Conservation (phyloP, 2,113 vertebrate species). For the Oreochromis aureus region DNA sequence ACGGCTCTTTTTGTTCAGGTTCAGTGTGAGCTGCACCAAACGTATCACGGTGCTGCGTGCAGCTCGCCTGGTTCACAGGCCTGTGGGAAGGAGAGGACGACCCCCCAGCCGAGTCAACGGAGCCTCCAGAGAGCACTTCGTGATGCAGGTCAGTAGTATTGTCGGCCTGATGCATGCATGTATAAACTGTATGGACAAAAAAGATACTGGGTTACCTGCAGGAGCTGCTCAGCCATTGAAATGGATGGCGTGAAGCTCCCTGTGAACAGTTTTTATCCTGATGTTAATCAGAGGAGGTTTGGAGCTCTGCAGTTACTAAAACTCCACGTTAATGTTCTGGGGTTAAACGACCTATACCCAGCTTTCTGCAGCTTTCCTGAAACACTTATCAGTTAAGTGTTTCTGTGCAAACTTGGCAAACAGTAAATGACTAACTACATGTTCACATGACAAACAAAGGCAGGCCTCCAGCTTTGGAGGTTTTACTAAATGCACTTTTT, state of each 20-base stretch:
- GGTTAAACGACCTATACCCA: accelerated
- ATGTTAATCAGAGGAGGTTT: neutral
- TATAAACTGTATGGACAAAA: neutral
- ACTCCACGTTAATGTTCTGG: neutral
- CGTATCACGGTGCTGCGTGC: slow-evolving; percentile 76
- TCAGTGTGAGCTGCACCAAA: slow-evolving; percentile 87
- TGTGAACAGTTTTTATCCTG: neutral
- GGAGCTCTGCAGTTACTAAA: neutral
- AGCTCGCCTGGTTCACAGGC: slow-evolving; percentile 80
- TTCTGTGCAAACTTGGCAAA: neutral
- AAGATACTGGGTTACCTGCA: neutral
- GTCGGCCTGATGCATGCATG: neutral
- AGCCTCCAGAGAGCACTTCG: slow-evolving; percentile 77
- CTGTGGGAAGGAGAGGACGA: slow-evolving; percentile 80
- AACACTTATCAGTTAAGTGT: neutral
- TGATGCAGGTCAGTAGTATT: slow-evolving; percentile 82
- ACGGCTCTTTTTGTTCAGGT: slow-evolving; percentile 62
- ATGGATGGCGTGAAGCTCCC: neutral
- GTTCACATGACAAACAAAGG: neutral
- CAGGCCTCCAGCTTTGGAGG: neutral
- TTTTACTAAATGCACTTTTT: neutral
- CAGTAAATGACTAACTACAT: neutral
- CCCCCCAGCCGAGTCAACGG: slow-evolving; percentile 79
- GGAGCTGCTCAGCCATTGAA: neutral
- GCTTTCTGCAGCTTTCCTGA: neutral